A percentile compares a stretch with the other conserved stretches of the same genome.
Conservation (phyloP, 2,113 vertebrate species). For the Otus sunia region DNA sequence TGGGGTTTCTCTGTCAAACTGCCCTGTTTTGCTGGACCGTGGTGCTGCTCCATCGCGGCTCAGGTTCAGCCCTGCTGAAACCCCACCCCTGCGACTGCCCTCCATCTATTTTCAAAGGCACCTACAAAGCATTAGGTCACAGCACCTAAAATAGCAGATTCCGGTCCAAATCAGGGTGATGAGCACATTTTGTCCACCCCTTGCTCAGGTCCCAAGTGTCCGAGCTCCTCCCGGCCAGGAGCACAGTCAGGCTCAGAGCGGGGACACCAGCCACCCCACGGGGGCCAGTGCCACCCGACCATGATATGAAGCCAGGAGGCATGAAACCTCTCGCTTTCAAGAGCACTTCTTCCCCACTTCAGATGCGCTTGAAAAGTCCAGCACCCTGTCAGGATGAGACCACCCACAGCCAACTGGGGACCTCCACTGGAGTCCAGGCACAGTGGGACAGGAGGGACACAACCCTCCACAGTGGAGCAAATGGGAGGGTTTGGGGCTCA, state of each 20-base stretch:
- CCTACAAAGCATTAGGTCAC: slow-evolving; percentile 38
- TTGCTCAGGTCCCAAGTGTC: background rate
- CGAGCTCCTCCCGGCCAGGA: accelerated
- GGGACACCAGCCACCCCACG: accelerated
- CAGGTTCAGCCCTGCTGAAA: background rate
- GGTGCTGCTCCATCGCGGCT: accelerated
- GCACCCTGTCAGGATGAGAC: background rate
- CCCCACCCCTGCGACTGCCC: background rate
- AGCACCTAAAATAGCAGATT: slow-evolving; percentile 30
- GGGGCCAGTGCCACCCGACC: background rate
- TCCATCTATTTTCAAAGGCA: background rate
- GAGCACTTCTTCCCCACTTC: background rate
- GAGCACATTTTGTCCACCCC: slow-evolving; percentile 25
- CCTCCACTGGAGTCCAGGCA: background rate
- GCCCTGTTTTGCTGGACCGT: background rate
- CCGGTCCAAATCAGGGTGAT: background rate
- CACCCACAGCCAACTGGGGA: background rate
- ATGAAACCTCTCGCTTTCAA: background rate
- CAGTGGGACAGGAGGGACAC: accelerated
- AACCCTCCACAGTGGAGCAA: background rate
- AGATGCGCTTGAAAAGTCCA: background rate
- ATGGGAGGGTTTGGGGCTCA: background rate
- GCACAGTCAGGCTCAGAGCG: background rate
- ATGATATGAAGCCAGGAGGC: accelerated
- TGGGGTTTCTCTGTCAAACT: accelerated